These are phyloP conservation scores for Pyrrhosoma nymphula DNA, from an alignment of 2,888 invertebrate species.

Conservation along the genomic window DNA sequence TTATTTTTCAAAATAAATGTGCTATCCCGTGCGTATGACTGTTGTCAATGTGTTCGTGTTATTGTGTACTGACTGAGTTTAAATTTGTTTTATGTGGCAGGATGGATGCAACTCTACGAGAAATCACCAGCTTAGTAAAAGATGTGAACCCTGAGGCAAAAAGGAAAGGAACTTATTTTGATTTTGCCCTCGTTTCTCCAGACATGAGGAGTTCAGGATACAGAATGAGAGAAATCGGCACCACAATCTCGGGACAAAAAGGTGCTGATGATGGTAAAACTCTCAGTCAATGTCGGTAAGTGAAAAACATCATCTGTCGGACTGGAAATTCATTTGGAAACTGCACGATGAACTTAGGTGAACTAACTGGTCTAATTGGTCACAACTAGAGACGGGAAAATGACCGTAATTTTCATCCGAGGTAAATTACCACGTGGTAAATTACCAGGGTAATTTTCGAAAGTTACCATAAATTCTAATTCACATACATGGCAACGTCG, in stretches of 20 bases:
- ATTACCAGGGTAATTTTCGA: too few relatives aligned
- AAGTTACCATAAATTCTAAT: too few relatives aligned
- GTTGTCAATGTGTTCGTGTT: background rate
- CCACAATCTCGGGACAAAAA: constrained; percentile 94
- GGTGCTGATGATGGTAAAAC: constrained; percentile 97
- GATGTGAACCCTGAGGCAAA: constrained; percentile 99
- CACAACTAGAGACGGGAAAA: too few relatives aligned
- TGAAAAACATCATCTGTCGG: background rate
- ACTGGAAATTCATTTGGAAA: too few relatives aligned
- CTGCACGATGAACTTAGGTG: too few relatives aligned
- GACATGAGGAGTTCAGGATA: constrained; percentile 86
- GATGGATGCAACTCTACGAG: constrained; percentile 96
- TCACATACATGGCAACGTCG: too few relatives aligned
- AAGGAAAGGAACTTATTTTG: constrained; percentile 97
- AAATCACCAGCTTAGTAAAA: constrained; percentile 97
- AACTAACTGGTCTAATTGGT: too few relatives aligned
- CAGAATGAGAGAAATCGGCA: constrained; percentile 95
- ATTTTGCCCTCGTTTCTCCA: constrained; percentile 94
- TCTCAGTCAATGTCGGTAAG: constrained; percentile 84
- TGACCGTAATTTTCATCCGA: too few relatives aligned
- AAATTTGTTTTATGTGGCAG: constrained; percentile 94
- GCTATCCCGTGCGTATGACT: background rate
- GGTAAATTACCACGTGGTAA: too few relatives aligned
- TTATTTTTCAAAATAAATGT: too few relatives aligned
- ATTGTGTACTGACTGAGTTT: constrained; percentile 94